These are phyloP conservation scores for Ethmia dodecea DNA, from an alignment of 2,888 invertebrate genomes.

Conservation along the genomic window DNA sequence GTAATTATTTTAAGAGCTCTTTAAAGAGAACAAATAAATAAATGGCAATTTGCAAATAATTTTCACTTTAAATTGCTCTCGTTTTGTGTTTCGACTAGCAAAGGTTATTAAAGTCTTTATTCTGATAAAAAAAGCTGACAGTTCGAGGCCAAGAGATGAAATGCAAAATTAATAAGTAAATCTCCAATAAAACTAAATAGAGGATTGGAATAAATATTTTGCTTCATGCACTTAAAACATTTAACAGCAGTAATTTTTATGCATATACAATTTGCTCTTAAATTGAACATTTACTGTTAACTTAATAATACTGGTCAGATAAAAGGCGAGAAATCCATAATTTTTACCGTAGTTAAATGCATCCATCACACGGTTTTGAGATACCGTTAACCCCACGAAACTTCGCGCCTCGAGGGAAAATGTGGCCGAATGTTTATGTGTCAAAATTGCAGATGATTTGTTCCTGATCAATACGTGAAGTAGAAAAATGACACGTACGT, in stretches of 20 bases:
- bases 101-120: too few relatives aligned
- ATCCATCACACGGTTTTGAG: slow-evolving; percentile 28
- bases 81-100: too few relatives aligned
- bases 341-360: slow-evolving; percentile 38
- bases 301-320: slow-evolving; percentile 52
- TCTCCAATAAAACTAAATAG: too few relatives aligned
- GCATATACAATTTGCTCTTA: slow-evolving; percentile 2
- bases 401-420: slow-evolving; percentile 2
- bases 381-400: slow-evolving; percentile 6
- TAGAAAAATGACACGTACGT: slow-evolving; percentile 15
- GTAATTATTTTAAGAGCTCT: too few relatives aligned
- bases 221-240: too few relatives aligned
- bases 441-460: slow-evolving; percentile 8
- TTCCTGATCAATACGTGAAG: slow-evolving; percentile 7
- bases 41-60: too few relatives aligned
- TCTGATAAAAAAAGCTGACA: too few relatives aligned
- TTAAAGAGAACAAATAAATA: too few relatives aligned
- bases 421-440: background rate
- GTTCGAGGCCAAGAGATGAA: too few relatives aligned
- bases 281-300: slow-evolving; percentile 52
- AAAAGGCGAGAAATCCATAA: slow-evolving; percentile 65
- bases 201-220: too few relatives aligned
- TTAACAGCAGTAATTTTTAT: background rate
- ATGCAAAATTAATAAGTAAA: too few relatives aligned
- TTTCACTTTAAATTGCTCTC: too few relatives aligned